Percentiles rank a stretch among this genome's conserved stretches.
These are phyloP conservation scores for Scyliorhinus canicula DNA, from an alignment of 2,797 vertebrate species.

Conservation along the genomic window DNA sequence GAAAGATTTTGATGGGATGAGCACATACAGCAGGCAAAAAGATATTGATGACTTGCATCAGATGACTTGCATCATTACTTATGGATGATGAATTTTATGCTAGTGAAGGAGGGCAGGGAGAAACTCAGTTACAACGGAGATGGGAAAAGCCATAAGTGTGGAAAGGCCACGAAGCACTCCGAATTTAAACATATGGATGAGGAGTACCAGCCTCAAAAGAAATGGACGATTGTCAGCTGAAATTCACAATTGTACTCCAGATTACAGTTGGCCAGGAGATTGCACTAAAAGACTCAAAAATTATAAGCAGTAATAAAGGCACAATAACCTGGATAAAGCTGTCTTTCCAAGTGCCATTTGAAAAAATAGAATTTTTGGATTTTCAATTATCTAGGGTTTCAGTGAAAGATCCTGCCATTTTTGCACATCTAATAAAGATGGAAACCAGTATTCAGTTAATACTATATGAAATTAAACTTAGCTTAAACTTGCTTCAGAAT, in stretches of 20 bases:
- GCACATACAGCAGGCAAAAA: neutral
- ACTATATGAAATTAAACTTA: neutral
- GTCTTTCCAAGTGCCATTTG: neutral
- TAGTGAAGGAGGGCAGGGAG: neutral
- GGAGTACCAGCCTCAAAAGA: too few species aligned
- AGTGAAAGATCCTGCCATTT: neutral
- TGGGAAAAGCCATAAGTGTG: too few species aligned
- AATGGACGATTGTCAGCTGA: too few species aligned
- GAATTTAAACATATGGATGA: too few species aligned
- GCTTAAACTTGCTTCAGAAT: neutral
- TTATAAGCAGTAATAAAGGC: too few species aligned
- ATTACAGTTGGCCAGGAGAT: too few species aligned
- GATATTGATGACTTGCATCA: too few species aligned
- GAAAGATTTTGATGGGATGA: neutral
- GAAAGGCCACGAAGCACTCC: too few species aligned
- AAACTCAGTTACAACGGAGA: neutral
- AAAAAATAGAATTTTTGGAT: neutral
- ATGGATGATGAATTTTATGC: neutral
- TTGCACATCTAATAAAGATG: neutral
- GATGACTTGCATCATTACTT: neutral
- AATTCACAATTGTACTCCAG: too few species aligned
- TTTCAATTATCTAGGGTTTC: neutral
- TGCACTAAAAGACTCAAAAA: too few species aligned
- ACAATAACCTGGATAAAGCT: too few species aligned
- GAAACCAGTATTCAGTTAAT: neutral